Evolutionary conservation across 2,113 vertebrate genomes (phyloP).

Genomic region (Orthonyx spaldingii): DNA sequence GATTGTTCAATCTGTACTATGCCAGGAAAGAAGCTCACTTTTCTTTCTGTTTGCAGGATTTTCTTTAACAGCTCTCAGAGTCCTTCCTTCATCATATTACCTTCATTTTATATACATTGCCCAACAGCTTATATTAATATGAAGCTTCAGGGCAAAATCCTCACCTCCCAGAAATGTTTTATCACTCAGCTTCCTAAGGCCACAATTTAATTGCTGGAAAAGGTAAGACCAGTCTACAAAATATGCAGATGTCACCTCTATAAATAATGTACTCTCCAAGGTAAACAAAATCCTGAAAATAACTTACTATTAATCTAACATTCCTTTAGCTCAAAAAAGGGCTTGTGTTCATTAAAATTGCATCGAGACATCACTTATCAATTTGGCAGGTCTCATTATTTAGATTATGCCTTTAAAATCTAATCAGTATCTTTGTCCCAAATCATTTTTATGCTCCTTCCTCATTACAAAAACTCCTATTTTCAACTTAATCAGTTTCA

Average conservation of each 20-base stretch:
- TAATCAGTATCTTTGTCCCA: constrained; percentile 14
- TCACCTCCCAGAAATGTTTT: background rate
- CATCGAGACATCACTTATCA: background rate
- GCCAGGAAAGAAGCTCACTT: background rate
- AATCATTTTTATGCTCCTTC: constrained; percentile 24
- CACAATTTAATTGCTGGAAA: background rate
- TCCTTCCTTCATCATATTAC: background rate
- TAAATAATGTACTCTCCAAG: background rate
- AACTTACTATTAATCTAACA: background rate
- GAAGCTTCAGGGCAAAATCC: background rate
- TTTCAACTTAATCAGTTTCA: constrained; percentile 37
- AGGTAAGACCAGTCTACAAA: background rate
- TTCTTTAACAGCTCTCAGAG: background rate
- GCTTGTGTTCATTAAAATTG: constrained; percentile 12
- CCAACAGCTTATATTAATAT: background rate
- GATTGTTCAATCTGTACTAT: background rate
- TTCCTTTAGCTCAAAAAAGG: background rate
- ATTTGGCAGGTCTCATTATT: constrained; percentile 37
- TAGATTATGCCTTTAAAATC: constrained; percentile 8
- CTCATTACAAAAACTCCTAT: constrained; percentile 20
- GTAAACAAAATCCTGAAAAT: constrained; percentile 26
- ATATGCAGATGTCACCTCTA: background rate
- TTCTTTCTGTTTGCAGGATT: background rate
- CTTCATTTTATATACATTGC: background rate
- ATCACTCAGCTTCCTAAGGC: background rate